Conservation (phyloP, 2,888 invertebrate species). For the Merodon equestris region DNA sequence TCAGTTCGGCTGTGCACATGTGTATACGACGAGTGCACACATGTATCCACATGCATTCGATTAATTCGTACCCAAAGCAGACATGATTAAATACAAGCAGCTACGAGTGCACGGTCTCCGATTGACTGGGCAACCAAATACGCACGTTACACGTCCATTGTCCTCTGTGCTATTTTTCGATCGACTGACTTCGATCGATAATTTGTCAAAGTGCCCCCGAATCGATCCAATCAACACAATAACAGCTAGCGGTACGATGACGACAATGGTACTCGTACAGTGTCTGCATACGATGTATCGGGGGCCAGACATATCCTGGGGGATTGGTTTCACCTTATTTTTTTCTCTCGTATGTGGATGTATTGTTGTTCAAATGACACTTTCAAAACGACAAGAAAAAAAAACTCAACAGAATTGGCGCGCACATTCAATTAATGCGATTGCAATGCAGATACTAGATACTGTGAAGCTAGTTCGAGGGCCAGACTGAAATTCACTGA, state of each 20-base stretch:
- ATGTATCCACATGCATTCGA: conserved; percentile 55
- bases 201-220: conserved; percentile 68
- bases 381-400: too few species aligned
- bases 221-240: conserved; percentile 64
- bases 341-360: conserved; percentile 24
- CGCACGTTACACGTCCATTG: conserved; percentile 22
- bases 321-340: conserved; percentile 50
- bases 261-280: background rate
- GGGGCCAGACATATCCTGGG: conserved; percentile 46
- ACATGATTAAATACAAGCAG: conserved; percentile 56
- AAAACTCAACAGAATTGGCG: conserved; percentile 49
- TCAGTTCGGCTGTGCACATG: conserved; percentile 6
- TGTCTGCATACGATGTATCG: conserved; percentile 39
- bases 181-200: conserved; percentile 61
- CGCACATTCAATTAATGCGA: conserved; percentile 62
- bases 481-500: too few species aligned
- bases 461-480: background rate
- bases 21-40: background rate
- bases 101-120: background rate
- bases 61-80: conserved; percentile 63
- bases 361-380: background rate
- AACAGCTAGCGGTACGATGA: conserved; percentile 45
- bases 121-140: too few species aligned
- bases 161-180: conserved; percentile 1
- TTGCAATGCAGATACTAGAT: conserved; percentile 9